phyloP scores from a whole-genome alignment of 2,113 vertebrate genomes.

The Dermatemys mawii region DNA sequence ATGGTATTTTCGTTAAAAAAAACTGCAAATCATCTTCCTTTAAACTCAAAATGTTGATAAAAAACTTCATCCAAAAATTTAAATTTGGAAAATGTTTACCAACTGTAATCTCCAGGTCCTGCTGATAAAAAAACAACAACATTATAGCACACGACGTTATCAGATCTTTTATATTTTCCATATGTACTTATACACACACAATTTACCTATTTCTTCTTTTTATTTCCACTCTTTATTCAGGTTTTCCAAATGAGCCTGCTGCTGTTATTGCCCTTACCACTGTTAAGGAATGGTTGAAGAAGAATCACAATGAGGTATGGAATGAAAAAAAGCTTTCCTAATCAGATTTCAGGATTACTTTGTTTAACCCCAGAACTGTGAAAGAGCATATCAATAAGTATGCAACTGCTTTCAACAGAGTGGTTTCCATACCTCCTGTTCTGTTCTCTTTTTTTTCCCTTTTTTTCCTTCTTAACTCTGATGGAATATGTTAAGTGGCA shows the following conservation, averaged over 20 bases:
- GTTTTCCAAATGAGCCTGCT: slow-evolving; percentile 97
- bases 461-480: slow-evolving; percentile 22
- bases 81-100: not conserved
- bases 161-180: not conserved
- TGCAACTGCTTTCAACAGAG: not conserved
- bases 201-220: not conserved
- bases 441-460: not conserved
- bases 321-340: not conserved
- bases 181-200: not conserved
- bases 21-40: not conserved
- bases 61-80: not conserved
- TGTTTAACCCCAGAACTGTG: not conserved
- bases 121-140: not conserved
- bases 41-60: not conserved
- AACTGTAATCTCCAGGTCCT: not conserved
- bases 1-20: not conserved
- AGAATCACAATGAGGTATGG: slow-evolving; percentile 91
- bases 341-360: not conserved
- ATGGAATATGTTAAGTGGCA: not conserved
- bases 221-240: slow-evolving; percentile 74
- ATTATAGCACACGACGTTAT: not conserved
- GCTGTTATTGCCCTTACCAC: slow-evolving; percentile 91
- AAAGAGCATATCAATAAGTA: not conserved
- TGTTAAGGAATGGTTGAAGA: slow-evolving; percentile 89
- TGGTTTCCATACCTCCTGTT: not conserved